Base-by-base conservation (phyloP, 2,797 vertebrate genomes). In the Menidia menidia region DNA sequence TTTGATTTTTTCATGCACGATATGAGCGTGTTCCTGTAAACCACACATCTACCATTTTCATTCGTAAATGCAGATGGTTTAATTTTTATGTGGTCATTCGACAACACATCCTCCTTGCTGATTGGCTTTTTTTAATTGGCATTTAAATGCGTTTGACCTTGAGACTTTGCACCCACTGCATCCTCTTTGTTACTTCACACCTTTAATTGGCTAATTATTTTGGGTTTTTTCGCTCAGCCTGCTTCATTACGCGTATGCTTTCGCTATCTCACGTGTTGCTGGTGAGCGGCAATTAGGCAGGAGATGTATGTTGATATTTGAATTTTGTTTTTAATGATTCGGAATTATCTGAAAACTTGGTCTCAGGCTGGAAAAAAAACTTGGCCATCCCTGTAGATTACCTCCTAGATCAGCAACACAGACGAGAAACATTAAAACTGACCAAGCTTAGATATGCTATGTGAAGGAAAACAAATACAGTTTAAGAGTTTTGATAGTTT, bases 191-290 rank as follows among this genome's bases (percentile, higher is more conserved):
- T 88, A 84, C 85, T 87, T 88, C 88, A 85, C 92, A 92, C 92
- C 92, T 93, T 92, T 93, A 93, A 94, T 93, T 93, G 91, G 92
- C 87, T 91, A 90, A 94, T 94, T 93, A 93, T 92, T 93, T 92
- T 86, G 78, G 87, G 89, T 88, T 85, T 92, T 87, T 87, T 88
- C n/a, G 82, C 81, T 87, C 88, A 78, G 77, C 83, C 88, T 78
- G 77, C 75, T 84, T 88, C 85, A 90, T 87, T 89, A 87, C 88
- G 77, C 80, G 73, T 84, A 57, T 72, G 47, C 66, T 81, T 82
- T 78, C 75, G 72, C 80, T 82, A 88, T 78, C 76, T 77, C 47
- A 6, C 82, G 80, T 80, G 78, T 87, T 82, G 80, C 86, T 80
- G 87, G 71, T 57, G 75, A 86, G 82, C 80, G 84, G 81, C 91